These are phyloP conservation scores for Cuculus canorus DNA, from an alignment of 2,797 vertebrate genomes.

Conservation along the genomic window DNA sequence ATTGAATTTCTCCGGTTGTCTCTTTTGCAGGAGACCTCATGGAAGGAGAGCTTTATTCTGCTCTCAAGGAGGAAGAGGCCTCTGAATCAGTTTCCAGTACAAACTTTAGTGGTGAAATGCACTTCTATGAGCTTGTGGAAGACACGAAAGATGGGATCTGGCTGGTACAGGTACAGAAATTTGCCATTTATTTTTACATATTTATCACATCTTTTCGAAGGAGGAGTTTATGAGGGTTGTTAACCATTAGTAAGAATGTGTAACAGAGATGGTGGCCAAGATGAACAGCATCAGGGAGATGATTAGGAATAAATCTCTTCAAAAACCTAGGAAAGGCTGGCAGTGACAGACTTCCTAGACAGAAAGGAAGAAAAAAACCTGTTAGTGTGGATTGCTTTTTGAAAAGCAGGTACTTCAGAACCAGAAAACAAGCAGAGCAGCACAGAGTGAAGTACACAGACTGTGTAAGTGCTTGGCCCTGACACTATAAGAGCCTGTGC, in stretches of 20 bases:
- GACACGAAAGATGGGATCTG: constrained; percentile 99
- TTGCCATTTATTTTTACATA: not conserved
- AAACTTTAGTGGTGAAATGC: constrained; percentile 96
- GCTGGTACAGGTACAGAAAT: constrained; percentile 89
- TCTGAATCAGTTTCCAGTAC: constrained; percentile 88
- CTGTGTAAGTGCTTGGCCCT: not conserved
- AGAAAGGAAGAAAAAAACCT: not conserved
- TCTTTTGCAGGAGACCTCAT: constrained; percentile 88
- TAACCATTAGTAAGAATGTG: not conserved
- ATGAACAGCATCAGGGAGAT: not conserved
- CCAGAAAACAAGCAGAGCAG: not conserved
- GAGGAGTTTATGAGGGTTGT: not conserved
- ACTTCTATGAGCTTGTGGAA: constrained; percentile 97
- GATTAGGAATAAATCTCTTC: not conserved
- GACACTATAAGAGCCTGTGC: not conserved
- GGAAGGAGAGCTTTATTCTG: constrained; percentile 96
- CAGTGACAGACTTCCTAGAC: not conserved
- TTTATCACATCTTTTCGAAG: not conserved
- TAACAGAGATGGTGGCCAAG: not conserved
- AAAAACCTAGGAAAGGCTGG: not conserved
- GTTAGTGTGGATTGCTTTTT: not conserved
- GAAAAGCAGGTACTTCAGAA: not conserved
- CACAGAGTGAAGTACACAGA: not conserved
- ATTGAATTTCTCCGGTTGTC: not conserved
- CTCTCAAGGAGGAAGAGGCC: constrained; percentile 93